Percentiles rank a stretch among this genome's conserved stretches.
These are phyloP conservation scores for Tupaia chinensis DNA, from an alignment of 2,113 vertebrate genomes.

Conservation along the genomic window DNA sequence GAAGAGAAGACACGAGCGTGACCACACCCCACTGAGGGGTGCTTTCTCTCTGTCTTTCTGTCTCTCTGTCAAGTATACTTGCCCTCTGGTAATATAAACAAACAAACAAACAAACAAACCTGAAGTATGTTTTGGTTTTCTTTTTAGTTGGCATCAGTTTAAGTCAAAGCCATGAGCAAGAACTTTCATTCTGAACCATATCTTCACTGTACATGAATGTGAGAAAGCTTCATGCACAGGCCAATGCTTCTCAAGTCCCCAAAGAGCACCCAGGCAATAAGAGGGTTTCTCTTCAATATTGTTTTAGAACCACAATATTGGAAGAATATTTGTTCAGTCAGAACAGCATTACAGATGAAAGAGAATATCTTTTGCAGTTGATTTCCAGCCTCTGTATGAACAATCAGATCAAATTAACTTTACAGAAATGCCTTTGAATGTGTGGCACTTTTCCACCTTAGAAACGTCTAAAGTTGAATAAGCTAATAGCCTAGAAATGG, in stretches of 20 bases:
- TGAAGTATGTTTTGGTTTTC: neutral
- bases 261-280: neutral
- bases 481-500: conserved; percentile 24
- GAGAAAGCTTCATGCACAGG: neutral
- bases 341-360: neutral
- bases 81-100: no score
- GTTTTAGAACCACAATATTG: neutral
- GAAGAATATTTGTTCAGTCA: neutral
- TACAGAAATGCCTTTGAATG: neutral
- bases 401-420: conserved; percentile 45
- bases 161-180: neutral
- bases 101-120: no score
- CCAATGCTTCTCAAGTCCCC: neutral
- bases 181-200: neutral
- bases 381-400: neutral
- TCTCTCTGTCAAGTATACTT: no score
- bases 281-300: neutral
- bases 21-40: no score
- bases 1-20: no score
- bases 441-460: neutral
- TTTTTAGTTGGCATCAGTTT: conserved; percentile 8
- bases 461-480: conserved; percentile 49
- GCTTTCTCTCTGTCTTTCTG: no score
- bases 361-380: neutral
- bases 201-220: neutral